Conservation (phyloP, 2,888 invertebrate genomes). For the Prosapia bicincta region DNA sequence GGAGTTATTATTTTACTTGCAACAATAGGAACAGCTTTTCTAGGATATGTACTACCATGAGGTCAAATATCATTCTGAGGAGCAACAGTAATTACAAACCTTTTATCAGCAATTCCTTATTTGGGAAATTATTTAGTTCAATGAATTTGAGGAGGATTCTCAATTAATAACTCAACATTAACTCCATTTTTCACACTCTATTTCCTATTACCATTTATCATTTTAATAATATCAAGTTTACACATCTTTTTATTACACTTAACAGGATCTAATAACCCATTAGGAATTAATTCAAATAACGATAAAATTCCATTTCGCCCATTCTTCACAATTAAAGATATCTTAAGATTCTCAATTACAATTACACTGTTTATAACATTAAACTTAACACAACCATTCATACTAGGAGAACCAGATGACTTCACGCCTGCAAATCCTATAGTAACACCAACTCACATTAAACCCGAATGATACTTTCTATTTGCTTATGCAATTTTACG, state of each 20-base stretch:
- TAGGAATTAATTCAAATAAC: background rate
- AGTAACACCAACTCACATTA: slow-evolving; percentile 70
- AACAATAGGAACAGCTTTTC: too few species aligned
- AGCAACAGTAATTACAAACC: too few species aligned
- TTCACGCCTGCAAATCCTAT: slow-evolving; percentile 66
- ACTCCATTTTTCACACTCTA: too few species aligned
- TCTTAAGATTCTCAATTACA: slow-evolving; percentile 19
- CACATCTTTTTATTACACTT: background rate
- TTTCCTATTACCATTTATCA: background rate
- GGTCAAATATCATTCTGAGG: too few species aligned
- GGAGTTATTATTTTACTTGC: too few species aligned
- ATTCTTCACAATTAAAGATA: slow-evolving; percentile 63
- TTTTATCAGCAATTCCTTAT: too few species aligned
- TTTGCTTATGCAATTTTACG: slow-evolving; percentile 79
- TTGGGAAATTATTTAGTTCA: too few species aligned
- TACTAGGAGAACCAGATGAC: slow-evolving; percentile 69
- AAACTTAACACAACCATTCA: slow-evolving; percentile 54
- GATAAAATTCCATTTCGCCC: background rate
- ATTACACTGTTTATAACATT: slow-evolving; percentile 43
- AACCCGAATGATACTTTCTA: slow-evolving; percentile 83
- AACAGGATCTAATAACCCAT: background rate
- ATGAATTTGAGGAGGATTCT: too few species aligned
- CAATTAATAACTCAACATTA: too few species aligned
- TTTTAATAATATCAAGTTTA: background rate
- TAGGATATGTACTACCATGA: too few species aligned